phyloP scores from a whole-genome alignment of 2,888 invertebrate species.

The Tineola bisselliella region DNA sequence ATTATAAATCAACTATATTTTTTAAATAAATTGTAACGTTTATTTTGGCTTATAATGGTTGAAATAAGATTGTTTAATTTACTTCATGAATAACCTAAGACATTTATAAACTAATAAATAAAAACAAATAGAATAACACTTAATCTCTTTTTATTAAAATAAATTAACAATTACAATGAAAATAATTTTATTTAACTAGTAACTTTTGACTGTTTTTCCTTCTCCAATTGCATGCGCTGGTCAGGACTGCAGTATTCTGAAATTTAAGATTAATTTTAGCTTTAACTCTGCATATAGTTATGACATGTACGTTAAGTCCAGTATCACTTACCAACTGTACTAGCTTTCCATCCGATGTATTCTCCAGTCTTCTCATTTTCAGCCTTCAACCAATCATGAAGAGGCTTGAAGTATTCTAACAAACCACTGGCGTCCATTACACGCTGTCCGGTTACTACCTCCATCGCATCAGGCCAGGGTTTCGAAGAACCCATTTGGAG shows the following conservation, averaged over 20 bases:
- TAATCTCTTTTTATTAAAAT: neutral
- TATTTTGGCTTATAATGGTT: too few relatives aligned
- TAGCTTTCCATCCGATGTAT: slow-evolving; percentile 68
- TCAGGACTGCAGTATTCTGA: slow-evolving; percentile 19
- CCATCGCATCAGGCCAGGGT: slow-evolving; percentile 81
- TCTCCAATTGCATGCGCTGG: slow-evolving; percentile 17
- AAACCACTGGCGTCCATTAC: slow-evolving; percentile 76
- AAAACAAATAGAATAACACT: too few relatives aligned
- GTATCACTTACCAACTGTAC: slow-evolving; percentile 46
- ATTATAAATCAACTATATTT: too few relatives aligned
- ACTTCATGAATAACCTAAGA: too few relatives aligned
- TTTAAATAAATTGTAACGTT: too few relatives aligned
- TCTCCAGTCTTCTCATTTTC: slow-evolving; percentile 72
- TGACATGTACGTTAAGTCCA: neutral
- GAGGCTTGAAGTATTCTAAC: slow-evolving; percentile 77
- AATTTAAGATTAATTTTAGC: slow-evolving; percentile 1
- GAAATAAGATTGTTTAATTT: too few relatives aligned
- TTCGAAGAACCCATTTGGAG: slow-evolving; percentile 71
- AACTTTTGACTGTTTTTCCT: neutral
- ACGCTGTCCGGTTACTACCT: slow-evolving; percentile 73
- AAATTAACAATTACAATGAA: neutral
- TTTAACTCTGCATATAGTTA: too few relatives aligned
- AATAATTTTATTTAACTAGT: neutral
- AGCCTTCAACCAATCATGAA: slow-evolving; percentile 72
- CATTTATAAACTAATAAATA: too few relatives aligned